Evolutionary conservation across 2,113 vertebrate species (phyloP), one percentile per base, ranked within the genome.

Genomic region (Phylloscopus trochiloides): DNA sequence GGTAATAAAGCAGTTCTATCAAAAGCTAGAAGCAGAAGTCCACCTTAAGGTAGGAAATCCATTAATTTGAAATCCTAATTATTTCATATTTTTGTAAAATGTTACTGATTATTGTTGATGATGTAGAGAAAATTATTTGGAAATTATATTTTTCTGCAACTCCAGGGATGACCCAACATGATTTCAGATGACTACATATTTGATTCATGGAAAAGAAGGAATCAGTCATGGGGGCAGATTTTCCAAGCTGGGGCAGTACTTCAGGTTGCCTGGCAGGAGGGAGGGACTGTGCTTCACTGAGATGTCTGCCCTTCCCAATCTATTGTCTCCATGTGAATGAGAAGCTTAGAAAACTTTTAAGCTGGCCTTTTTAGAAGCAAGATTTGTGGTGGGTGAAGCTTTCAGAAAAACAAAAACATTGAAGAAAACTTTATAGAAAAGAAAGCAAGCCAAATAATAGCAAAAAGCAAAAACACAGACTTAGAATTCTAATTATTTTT

Each of bases 241-340:
- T 36, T 80, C 38, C 2, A 3, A 47, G 8, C 18, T 7, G 1
- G 51, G 18, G 7, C 7, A 62, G 17, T 19, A 22, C 4, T 9
- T 38, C 14, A 62, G 22, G 6, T 10, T 34, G 22, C 9, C 14
- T 14, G 0, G 0, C 31, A 45, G 18, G 14, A 74, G 20, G 5
- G 34, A 70, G 12, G 15, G 10, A 42, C 17, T 51, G 31, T 43
- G 22, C 14, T 58, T 76, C 29, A 12, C 7, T 2, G 10, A 36
- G 5, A 34, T 31, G 9, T 9, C 36, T 63, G 29, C 7, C 24
- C 6, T 68, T 86, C 65, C 21, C 1, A 0, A 48, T 72, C 28
- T 67, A 8, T 21, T 32, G 20, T 6, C 9, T 59, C 7, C 6
- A 7, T 10, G 10, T 52, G n/a, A 74, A 70, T 16, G 12, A 18